Conservation (phyloP, 2,888 invertebrate genomes). For the Lasius fuliginosus region DNA sequence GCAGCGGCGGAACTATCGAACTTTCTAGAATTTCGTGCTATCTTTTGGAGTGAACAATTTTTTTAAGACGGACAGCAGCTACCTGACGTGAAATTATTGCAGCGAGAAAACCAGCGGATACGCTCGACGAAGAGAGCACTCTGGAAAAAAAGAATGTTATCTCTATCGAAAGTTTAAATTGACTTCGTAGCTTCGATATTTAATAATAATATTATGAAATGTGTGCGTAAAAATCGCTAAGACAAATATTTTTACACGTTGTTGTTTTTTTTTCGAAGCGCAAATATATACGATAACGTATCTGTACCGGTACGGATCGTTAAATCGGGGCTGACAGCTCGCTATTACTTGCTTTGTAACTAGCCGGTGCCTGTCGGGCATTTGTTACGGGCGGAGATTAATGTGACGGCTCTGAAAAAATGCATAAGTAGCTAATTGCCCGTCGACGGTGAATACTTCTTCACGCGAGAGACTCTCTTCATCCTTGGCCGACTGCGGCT, state of each 20-base stretch:
- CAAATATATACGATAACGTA: not conserved
- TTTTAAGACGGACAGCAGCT: not conserved
- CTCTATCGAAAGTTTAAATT: slow-evolving; percentile 14
- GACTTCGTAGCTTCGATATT: not conserved
- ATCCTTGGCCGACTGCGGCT: slow-evolving; percentile 38
- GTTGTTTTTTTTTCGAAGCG: not conserved
- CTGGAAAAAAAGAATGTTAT: slow-evolving; percentile 6
- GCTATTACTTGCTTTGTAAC: slow-evolving; percentile 36
- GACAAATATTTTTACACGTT: not conserved
- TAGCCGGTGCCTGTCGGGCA: slow-evolving; percentile 9
- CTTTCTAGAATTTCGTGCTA: not conserved
- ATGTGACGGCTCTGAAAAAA: slow-evolving; percentile 48
- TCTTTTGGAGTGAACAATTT: not conserved
- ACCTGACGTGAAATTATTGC: slow-evolving; percentile 15
- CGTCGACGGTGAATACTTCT: slow-evolving; percentile 46
- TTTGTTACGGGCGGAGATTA: slow-evolving; percentile 50
- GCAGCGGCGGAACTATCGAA: not conserved
- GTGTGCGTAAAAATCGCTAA: not conserved
- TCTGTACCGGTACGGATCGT: slow-evolving; percentile 35
- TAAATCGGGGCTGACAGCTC: slow-evolving; percentile 27
- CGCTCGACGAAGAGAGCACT: not conserved
- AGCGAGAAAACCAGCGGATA: not conserved
- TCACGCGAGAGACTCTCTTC: slow-evolving; percentile 35
- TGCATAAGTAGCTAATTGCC: slow-evolving; percentile 55
- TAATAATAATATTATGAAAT: not conserved